A percentile compares a stretch with the other conserved stretches of the same genome.
Evolutionary conservation across 2,797 vertebrate species (phyloP).

Genomic region (Poeciliopsis paucimaculata): DNA sequence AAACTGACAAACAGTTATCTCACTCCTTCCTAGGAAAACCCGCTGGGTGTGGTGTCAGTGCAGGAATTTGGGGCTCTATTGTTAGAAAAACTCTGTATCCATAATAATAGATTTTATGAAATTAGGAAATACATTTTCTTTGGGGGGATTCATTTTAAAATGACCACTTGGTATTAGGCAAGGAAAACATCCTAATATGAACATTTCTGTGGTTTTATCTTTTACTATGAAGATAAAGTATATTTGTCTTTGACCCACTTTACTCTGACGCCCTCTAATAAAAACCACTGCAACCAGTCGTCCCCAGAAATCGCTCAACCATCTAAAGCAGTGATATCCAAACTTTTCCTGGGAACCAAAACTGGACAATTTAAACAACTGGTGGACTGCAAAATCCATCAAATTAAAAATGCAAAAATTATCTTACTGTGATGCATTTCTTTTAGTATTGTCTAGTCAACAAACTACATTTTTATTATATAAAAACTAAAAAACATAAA

Average conservation of each 20-base stretch:
- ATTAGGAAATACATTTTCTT: background rate
- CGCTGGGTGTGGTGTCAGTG: background rate
- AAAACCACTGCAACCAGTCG: background rate
- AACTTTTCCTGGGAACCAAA: background rate
- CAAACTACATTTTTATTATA: no score
- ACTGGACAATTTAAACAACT: no score
- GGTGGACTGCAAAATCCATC: background rate
- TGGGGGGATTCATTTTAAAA: background rate
- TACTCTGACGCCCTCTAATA: background rate
- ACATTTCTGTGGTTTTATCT: background rate
- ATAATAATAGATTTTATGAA: background rate
- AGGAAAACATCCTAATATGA: background rate
- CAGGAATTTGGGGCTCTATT: background rate
- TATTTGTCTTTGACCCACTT: background rate
- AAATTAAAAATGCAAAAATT: background rate
- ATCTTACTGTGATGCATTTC: no score
- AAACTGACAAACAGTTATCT: background rate
- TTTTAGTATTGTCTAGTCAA: no score
- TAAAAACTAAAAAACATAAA: no score
- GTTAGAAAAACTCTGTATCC: background rate
- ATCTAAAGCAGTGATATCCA: background rate
- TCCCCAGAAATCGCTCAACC: background rate
- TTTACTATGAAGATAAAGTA: background rate
- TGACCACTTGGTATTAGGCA: background rate
- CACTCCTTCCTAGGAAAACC: slow-evolving; percentile 4